These are phyloP conservation scores for Leucoraja ocellata DNA, from an alignment of 2,797 vertebrate species.

Conservation along the genomic window DNA sequence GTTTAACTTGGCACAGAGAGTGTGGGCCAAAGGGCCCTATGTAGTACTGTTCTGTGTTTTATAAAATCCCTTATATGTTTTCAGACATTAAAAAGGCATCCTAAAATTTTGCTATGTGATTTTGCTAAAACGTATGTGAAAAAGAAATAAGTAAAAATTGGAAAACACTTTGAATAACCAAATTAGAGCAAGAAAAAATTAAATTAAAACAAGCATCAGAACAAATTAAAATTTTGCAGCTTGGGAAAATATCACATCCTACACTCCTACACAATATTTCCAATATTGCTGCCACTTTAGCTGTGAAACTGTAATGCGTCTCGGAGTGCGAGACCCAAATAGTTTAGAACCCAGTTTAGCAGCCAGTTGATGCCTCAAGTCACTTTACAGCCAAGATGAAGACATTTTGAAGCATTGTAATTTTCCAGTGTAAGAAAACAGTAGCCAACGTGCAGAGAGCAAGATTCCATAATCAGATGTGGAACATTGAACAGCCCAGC, in stretches of 20 bases:
- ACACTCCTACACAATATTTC: background rate
- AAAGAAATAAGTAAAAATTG: background rate
- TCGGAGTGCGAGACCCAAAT: background rate
- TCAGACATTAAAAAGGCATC: background rate
- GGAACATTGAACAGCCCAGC: too few species aligned
- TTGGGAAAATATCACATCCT: background rate
- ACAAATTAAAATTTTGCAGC: background rate
- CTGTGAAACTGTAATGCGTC: too few species aligned
- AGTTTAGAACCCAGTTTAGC: background rate
- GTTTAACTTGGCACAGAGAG: too few species aligned
- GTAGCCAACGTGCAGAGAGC: too few species aligned
- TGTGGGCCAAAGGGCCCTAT: too few species aligned
- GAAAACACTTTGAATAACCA: background rate
- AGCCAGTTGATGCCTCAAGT: background rate
- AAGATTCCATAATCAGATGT: too few species aligned
- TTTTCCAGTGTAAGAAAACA: too few species aligned
- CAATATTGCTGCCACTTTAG: background rate
- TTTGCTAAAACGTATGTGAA: too few species aligned
- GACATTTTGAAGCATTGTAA: too few species aligned
- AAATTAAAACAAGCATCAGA: background rate
- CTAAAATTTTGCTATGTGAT: background rate
- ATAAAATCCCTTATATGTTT: background rate
- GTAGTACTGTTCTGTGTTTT: too few species aligned
- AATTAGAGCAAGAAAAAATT: background rate
- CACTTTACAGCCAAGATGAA: background rate